Evolutionary conservation across 2,113 vertebrate genomes (phyloP).

Genomic region (Aix galericulata): DNA sequence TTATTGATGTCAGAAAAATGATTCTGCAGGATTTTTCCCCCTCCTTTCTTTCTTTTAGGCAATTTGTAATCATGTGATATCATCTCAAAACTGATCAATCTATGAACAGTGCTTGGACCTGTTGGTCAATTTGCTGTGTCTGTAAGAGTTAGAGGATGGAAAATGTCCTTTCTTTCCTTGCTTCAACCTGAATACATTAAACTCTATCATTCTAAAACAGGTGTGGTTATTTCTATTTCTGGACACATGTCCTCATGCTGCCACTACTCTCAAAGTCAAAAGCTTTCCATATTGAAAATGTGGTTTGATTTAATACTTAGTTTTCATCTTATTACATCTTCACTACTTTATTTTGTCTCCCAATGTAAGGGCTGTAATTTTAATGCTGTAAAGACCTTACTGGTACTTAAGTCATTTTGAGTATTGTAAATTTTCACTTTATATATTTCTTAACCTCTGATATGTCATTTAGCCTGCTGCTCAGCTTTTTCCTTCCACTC

Average conservation of each 20-base stretch:
- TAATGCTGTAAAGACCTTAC: not conserved
- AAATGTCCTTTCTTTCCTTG: not conserved
- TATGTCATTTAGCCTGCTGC: not conserved
- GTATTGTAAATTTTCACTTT: not conserved
- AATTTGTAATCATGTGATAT: not conserved
- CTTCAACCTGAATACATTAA: not conserved
- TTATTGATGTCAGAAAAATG: accelerated
- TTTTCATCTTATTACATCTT: not conserved
- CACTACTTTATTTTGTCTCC: not conserved
- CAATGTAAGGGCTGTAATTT: not conserved
- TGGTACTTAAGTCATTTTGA: not conserved
- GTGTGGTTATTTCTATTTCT: not conserved
- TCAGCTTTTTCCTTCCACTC: not conserved
- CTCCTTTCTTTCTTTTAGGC: not conserved
- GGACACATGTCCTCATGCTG: not conserved
- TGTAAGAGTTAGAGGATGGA: not conserved
- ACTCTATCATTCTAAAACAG: not conserved
- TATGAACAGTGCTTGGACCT: not conserved
- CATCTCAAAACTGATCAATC: not conserved
- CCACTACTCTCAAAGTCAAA: not conserved
- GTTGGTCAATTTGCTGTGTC: not conserved
- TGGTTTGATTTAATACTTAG: not conserved
- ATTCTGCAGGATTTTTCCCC: not conserved
- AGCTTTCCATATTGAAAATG: not conserved
- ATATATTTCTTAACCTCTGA: not conserved